These are phyloP conservation scores for Phalera bucephala DNA, from an alignment of 2,888 invertebrate genomes.

Conservation along the genomic window DNA sequence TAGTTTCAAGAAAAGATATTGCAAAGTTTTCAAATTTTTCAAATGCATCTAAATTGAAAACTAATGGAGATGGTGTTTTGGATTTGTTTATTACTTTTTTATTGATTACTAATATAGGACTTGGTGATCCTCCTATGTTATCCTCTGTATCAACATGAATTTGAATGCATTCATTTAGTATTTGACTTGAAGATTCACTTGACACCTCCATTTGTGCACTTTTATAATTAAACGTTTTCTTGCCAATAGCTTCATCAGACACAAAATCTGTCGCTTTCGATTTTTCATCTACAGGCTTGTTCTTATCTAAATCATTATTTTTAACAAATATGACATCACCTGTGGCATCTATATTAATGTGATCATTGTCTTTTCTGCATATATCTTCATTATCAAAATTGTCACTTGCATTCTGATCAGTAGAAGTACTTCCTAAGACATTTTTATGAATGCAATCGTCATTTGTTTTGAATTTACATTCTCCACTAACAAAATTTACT, in stretches of 20 bases:
- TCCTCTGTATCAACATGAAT: constrained; percentile 6
- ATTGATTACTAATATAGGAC: constrained; percentile 51
- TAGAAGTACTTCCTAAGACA: neutral
- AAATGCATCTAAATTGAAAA: constrained; percentile 55
- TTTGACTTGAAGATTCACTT: constrained; percentile 5
- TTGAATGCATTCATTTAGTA: constrained; percentile 11
- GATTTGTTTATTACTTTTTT: constrained; percentile 27
- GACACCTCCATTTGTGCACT: neutral
- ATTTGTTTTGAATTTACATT: neutral
- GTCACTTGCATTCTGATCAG: neutral
- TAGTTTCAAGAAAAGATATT: constrained; percentile 43
- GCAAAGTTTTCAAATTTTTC: constrained; percentile 65
- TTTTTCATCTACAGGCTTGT: constrained; percentile 3
- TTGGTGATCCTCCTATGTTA: constrained; percentile 32
- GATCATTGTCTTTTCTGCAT: constrained; percentile 3
- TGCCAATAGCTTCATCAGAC: neutral
- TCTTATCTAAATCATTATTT: neutral
- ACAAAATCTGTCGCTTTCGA: constrained; percentile 2
- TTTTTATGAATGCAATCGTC: constrained; percentile 2
- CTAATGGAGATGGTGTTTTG: constrained; percentile 37
- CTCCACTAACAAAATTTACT: neutral
- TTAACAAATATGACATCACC: neutral
- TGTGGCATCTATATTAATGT: constrained; percentile 2
- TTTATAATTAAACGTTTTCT: neutral
- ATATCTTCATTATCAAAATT: neutral